phyloP scores from a whole-genome alignment of 2,113 vertebrate species.

The Sterrhoptilus dennistouni region DNA sequence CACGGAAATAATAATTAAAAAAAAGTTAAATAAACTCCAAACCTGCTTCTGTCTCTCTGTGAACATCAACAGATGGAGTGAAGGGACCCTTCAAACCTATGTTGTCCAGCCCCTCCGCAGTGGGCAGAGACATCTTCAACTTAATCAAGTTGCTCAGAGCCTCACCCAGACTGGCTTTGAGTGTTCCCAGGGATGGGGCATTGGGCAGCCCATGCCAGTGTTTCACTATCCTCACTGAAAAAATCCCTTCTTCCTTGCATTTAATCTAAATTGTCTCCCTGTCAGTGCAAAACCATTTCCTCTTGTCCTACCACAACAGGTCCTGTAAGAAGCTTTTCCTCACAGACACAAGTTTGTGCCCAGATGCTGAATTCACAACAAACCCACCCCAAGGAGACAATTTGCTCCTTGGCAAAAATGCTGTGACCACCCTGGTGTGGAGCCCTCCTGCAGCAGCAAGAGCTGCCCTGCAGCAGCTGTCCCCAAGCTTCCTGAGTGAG shows the following conservation, averaged over 20 bases:
- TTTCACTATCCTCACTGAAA: background rate
- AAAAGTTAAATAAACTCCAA: background rate
- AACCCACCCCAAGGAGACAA: background rate
- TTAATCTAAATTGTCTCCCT: background rate
- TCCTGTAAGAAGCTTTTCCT: background rate
- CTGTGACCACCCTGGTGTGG: rapidly evolving
- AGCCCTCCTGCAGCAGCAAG: rapidly evolving
- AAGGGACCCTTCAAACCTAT: background rate
- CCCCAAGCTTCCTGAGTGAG: background rate
- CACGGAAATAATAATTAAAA: background rate
- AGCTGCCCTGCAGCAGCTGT: rapidly evolving
- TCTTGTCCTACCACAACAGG: background rate
- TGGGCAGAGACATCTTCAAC: background rate
- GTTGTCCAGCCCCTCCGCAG: background rate
- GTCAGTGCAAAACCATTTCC: background rate
- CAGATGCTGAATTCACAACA: background rate
- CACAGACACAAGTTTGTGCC: background rate
- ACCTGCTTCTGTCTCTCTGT: background rate
- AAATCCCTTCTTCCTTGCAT: background rate
- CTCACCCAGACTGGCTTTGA: background rate
- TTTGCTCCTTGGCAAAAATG: rapidly evolving
- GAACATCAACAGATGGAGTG: background rate
- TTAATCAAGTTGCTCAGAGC: background rate
- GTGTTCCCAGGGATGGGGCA: too few species aligned
- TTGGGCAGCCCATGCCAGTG: background rate